Conservation (phyloP, 2,797 vertebrate genomes). For the Bucorvus abyssinicus region DNA sequence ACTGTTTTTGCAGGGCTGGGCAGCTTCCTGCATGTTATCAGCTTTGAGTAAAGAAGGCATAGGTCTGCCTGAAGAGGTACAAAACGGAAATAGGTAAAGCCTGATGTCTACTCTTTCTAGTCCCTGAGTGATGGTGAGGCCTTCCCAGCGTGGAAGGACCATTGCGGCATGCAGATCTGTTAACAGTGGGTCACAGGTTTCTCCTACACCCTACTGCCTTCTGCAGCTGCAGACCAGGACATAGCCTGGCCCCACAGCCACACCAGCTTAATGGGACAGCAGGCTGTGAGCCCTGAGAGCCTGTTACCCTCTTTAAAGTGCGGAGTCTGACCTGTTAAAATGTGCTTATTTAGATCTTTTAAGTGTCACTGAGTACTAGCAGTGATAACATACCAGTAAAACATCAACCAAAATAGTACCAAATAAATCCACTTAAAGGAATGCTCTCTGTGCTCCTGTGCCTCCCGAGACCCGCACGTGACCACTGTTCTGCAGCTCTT, state of each 20-base stretch:
- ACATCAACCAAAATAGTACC: slow-evolving; percentile 24
- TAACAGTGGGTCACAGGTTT: background rate
- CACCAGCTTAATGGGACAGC: background rate
- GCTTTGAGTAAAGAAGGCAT: background rate
- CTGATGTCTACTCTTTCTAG: background rate
- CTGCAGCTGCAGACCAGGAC: background rate
- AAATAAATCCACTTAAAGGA: background rate
- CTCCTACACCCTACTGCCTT: accelerated
- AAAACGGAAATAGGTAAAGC: background rate
- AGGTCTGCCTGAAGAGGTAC: background rate
- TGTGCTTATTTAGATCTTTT: background rate
- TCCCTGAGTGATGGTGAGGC: background rate
- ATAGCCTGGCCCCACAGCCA: background rate
- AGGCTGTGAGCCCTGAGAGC: background rate
- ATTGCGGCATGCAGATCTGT: background rate
- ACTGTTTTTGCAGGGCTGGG: background rate
- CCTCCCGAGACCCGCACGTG: background rate
- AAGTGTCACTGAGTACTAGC: slow-evolving; percentile 23
- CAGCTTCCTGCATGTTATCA: background rate
- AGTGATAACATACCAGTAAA: slow-evolving; percentile 15
- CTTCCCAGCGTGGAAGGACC: background rate
- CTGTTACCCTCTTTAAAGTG: background rate
- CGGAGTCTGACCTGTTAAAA: background rate
- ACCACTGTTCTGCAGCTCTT: background rate
- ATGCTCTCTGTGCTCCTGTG: background rate